phyloP scores from a whole-genome alignment of 2,113 vertebrate species.

The Nematolebias whitei region DNA sequence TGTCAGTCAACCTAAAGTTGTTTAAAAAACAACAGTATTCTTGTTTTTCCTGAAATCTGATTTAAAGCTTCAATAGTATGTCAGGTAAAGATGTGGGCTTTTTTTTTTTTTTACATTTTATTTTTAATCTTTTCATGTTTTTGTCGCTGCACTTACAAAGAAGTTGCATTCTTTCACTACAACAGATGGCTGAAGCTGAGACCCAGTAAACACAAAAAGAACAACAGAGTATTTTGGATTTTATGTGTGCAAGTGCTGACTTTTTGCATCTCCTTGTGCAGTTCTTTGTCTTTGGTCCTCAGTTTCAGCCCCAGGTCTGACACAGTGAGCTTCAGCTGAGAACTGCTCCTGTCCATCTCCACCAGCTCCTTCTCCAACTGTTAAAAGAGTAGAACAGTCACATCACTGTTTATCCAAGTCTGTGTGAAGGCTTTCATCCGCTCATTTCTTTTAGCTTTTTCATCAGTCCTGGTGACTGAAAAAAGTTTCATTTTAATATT shows the following conservation, averaged over 20 bases:
- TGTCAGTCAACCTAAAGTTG: no score
- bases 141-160: no score
- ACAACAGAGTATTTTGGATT: neutral
- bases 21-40: no score
- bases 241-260: conserved; percentile 59
- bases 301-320: conserved; percentile 85
- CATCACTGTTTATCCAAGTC: neutral
- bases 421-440: no score
- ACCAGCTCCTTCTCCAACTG: conserved; percentile 89
- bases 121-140: no score
- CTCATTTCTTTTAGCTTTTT: no score
- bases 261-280: conserved; percentile 84
- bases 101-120: no score
- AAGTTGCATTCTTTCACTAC: no score
- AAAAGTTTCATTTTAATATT: neutral
- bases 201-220: neutral
- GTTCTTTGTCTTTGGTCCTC: conserved; percentile 79
- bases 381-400: conserved; percentile 17
- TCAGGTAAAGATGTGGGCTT: no score
- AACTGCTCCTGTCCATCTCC: conserved; percentile 81
- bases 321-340: conserved; percentile 84
- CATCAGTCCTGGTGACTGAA: neutral
- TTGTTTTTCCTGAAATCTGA: no score
- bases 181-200: neutral
- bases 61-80: no score